Base-by-base conservation (phyloP, 2,888 invertebrate species). In the Rotaria socialis region DNA sequence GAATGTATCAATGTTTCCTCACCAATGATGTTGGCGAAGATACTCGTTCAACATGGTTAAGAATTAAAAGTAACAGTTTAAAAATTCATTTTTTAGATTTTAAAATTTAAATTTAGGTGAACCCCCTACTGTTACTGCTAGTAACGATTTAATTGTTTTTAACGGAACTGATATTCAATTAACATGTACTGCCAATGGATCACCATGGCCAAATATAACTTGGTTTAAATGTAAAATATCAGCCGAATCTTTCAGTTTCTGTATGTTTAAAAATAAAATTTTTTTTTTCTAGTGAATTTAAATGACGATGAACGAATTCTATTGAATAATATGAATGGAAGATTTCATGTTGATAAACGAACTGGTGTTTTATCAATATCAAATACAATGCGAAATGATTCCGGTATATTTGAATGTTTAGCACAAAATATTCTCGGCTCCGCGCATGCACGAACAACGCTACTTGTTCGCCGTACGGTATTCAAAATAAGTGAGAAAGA, bases 391-490 rank as follows among this genome's bases (percentile, higher is more conserved):
- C 94, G 95, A 91, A 94, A 94, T 88, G 96, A 97, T 91, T 94
- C 95, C 88, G 97, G 96, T 85, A 95, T 97, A 93, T 97, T 95
- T 90, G 97, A 98, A 91, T 98, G 98, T 91, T 94, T 96, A 89
- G 96, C 96, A 0, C 93, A 93, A 86, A 98, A 97, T 90, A 94
- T 94, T 89, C 97, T 95, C 3, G 97, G 97, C 19, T 95, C 96
- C 91, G 94, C 94, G 86, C 95, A 95, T 10, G 94, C 94, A 88
- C 94, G 94, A 89, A 95, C 96, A 3, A 97, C 96, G 96, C 92
- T 97, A 84, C 94, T 94, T 92, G 96, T 96, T 56, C 96, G 96
- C 94, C 96, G 96, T 96, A 93, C 94, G 96, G 96, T 35, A 35
- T 35, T 35, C 35, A 35, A 35, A 35, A 35, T 35, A 35, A 35